Conservation (phyloP, 1,140 invertebrate genomes). For the Cataglyphis hispanica region DNA sequence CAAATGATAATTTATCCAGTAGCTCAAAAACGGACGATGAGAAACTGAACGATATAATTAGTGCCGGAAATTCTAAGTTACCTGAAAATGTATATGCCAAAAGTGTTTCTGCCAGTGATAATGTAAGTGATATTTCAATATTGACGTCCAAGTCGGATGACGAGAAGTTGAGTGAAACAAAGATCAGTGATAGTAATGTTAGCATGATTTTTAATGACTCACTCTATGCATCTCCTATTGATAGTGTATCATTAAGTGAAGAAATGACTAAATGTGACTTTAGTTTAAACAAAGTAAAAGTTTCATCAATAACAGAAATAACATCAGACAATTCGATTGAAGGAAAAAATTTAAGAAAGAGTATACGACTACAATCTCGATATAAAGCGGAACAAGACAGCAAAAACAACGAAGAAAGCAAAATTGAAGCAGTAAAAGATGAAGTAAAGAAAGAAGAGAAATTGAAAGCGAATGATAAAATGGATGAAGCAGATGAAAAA, state of each 20-base stretch:
- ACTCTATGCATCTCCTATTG: background rate
- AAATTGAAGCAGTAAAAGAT: background rate
- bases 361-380: background rate
- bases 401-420: background rate
- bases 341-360: background rate
- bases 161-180: constrained; percentile 77
- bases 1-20: constrained; percentile 63
- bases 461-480: background rate
- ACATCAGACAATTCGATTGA: background rate
- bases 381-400: background rate
- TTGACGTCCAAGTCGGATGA: constrained; percentile 76
- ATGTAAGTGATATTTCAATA: constrained; percentile 41
- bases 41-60: constrained; percentile 78
- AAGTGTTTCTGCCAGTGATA: background rate
- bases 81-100: constrained; percentile 9
- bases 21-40: constrained; percentile 81
- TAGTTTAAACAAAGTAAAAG: background rate
- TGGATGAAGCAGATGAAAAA: constrained; percentile 11
- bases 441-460: background rate
- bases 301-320: background rate
- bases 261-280: background rate
- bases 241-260: constrained; percentile 26
- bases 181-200: constrained; percentile 44
- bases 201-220: background rate
- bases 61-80: constrained; percentile 59